These are phyloP conservation scores for Muscidifurax raptorellus DNA, from an alignment of 1,140 invertebrate species.

Conservation along the genomic window DNA sequence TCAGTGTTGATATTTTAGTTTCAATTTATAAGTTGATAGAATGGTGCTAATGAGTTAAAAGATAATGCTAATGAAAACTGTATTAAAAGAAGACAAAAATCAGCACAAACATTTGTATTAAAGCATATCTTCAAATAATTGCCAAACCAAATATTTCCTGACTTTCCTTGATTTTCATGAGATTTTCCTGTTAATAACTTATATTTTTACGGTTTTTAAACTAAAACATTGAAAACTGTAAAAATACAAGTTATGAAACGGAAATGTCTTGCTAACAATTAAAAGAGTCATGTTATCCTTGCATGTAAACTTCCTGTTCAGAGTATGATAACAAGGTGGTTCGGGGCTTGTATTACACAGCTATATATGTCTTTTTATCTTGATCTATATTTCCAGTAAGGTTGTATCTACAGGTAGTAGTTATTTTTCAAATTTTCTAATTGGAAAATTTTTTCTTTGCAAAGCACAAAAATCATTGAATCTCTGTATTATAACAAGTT, in stretches of 20 bases:
- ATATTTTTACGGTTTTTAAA: too few species aligned
- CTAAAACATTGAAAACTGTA: too few species aligned
- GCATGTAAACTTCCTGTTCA: background rate
- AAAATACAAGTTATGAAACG: too few species aligned
- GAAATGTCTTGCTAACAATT: too few species aligned
- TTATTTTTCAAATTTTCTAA: too few species aligned
- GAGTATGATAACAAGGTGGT: background rate
- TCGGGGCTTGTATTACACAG: background rate
- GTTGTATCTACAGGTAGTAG: too few species aligned
- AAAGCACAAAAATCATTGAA: too few species aligned
- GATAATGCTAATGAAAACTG: background rate
- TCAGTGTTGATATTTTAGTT: background rate
- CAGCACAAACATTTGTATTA: background rate
- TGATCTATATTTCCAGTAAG: too few species aligned
- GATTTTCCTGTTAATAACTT: too few species aligned
- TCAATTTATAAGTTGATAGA: background rate
- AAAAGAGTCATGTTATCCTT: background rate
- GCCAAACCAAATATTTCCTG: background rate
- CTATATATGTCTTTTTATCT: too few species aligned
- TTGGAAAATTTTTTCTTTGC: background rate
- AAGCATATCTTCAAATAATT: background rate
- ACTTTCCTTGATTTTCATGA: too few species aligned
- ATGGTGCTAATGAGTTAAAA: background rate
- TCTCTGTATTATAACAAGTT: too few species aligned
- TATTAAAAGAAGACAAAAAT: background rate